Conservation (phyloP, 2,797 vertebrate species). For the Helicolenus hilgendorfi region DNA sequence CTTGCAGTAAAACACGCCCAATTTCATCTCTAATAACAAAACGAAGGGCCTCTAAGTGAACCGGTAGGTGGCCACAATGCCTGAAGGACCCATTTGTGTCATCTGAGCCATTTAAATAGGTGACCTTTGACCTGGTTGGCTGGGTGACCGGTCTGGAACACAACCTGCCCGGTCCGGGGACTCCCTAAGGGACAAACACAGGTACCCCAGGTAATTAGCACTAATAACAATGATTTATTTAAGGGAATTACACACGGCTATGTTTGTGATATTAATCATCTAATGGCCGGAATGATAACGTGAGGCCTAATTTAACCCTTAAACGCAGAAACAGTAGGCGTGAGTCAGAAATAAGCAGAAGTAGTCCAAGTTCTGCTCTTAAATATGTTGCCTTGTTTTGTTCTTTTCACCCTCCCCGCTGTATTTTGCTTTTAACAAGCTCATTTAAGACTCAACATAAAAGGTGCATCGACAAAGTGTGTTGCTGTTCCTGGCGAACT, state of each 20-base stretch:
- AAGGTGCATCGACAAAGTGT: neutral
- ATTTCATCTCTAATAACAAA: conserved; percentile 31
- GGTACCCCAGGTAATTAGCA: conserved; percentile 63
- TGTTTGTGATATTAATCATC: conserved; percentile 43
- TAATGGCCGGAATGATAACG: conserved; percentile 21
- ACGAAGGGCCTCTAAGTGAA: conserved; percentile 26
- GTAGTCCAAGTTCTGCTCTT: neutral
- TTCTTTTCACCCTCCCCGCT: neutral
- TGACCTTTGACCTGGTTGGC: conserved; percentile 84
- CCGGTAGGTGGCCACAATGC: conserved; percentile 53
- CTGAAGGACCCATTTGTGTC: conserved; percentile 81
- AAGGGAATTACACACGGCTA: conserved; percentile 40
- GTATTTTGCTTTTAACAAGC: neutral
- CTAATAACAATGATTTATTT: conserved; percentile 77
- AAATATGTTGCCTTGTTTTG: neutral
- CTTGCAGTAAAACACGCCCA: conserved; percentile 1
- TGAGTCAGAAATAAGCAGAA: conserved; percentile 13
- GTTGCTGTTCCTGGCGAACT: conserved; percentile 32
- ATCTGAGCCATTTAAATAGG: conserved; percentile 76
- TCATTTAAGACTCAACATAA: neutral
- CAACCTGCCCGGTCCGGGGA: conserved; percentile 50
- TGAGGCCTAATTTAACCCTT: neutral
- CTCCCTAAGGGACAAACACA: conserved; percentile 64
- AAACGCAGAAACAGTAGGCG: conserved; percentile 1
- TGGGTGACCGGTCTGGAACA: conserved; percentile 75